Conservation (phyloP, 2,888 invertebrate genomes). For the Pocota personata region DNA sequence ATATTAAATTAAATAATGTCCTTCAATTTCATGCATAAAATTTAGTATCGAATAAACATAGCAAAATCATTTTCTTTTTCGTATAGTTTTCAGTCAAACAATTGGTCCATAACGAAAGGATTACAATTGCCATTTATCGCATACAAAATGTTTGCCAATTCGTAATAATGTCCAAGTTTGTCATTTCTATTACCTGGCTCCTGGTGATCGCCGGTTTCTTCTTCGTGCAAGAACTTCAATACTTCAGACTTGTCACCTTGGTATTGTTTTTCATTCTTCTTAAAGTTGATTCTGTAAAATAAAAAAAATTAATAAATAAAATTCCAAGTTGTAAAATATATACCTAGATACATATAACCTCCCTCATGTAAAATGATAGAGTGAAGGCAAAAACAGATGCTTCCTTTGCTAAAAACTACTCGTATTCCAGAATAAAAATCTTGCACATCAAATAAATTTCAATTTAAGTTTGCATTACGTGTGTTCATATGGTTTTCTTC, state of each 20-base stretch:
- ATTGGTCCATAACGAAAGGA: conserved; percentile 78
- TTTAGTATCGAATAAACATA: conserved; percentile 13
- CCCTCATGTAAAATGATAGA: background rate
- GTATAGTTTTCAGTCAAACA: conserved; percentile 75
- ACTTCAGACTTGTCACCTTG: conserved; percentile 94
- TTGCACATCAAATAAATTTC: background rate
- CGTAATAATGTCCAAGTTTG: conserved; percentile 79
- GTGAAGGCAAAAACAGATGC: background rate
- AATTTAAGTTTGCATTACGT: background rate
- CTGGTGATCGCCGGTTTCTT: conserved; percentile 89
- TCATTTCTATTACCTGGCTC: conserved; percentile 86
- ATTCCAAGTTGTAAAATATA: background rate
- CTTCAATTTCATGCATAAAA: conserved; percentile 29
- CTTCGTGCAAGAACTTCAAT: conserved; percentile 94
- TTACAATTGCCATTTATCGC: conserved; percentile 79
- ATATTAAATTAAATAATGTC: background rate
- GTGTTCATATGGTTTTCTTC: background rate
- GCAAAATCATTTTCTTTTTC: background rate
- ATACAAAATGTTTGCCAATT: conserved; percentile 79
- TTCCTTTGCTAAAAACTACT: background rate
- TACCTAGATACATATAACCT: too few species aligned
- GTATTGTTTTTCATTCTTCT: conserved; percentile 96
- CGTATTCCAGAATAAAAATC: background rate
- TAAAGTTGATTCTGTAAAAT: conserved; percentile 92
- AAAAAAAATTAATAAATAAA: background rate